Conservation (phyloP, 2,797 vertebrate genomes). For the Oceanodroma leucorhoa region DNA sequence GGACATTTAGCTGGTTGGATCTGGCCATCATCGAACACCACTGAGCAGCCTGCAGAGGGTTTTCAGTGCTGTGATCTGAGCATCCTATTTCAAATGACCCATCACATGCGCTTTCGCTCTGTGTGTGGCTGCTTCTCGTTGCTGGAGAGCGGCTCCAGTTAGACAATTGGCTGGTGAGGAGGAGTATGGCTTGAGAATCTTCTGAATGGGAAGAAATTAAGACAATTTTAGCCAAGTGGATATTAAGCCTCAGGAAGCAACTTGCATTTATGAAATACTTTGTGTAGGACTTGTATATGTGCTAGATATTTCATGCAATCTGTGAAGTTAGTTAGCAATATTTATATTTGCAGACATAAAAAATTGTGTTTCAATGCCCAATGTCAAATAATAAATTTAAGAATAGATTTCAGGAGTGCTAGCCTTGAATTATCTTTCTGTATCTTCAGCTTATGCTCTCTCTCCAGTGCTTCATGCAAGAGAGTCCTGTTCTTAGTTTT, state of each 20-base stretch:
- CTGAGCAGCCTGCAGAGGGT: neutral
- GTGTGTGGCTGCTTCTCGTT: neutral
- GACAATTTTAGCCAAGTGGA: neutral
- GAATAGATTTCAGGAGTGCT: neutral
- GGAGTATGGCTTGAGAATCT: neutral
- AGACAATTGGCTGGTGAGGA: neutral
- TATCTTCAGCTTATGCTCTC: neutral
- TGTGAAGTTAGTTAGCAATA: neutral
- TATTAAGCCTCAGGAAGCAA: neutral
- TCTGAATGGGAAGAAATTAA: neutral
- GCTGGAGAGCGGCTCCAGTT: neutral
- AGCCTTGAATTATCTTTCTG: neutral
- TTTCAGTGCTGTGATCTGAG: neutral
- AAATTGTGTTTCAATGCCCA: neutral
- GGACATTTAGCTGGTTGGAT: neutral
- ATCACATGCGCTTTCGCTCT: fast-evolving
- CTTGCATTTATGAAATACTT: neutral
- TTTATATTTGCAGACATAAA: neutral
- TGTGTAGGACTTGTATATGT: neutral
- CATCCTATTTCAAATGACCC: neutral
- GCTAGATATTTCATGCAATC: neutral
- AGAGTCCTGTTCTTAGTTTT: neutral
- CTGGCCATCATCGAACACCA: fast-evolving
- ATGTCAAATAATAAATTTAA: neutral
- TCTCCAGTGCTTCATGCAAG: neutral